Evolutionary conservation across 1,140 invertebrate genomes (phyloP).

Genomic region (Coboldia fuscipes): DNA sequence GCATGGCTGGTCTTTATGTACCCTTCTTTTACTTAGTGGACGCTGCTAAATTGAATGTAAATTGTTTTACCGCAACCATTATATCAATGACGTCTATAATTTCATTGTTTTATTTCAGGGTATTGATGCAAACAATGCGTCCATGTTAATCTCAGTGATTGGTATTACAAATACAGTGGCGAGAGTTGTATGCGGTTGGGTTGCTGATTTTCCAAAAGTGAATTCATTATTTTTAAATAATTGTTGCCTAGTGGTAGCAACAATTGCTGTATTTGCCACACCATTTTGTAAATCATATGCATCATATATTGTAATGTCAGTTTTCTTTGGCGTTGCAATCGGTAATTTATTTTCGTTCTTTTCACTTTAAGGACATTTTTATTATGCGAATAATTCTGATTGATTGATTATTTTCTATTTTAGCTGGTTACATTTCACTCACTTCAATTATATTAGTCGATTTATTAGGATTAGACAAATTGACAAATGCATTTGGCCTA

Average conservation of each 20-base stretch:
- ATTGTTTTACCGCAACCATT: background rate
- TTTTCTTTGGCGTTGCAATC: conserved; percentile 86
- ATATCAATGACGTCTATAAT: conserved; percentile 1
- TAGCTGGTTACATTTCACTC: conserved; percentile 91
- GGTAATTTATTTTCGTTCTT: conserved; percentile 42
- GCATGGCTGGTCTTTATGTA: conserved; percentile 77
- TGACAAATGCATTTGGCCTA: conserved; percentile 92
- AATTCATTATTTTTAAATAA: conserved; percentile 88
- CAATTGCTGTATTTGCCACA: conserved; percentile 60
- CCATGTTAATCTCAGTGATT: conserved; percentile 81
- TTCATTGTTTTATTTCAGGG: conserved; percentile 28
- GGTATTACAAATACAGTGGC: conserved; percentile 88
- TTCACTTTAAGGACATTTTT: background rate
- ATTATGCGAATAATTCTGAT: background rate
- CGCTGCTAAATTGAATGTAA: conserved; percentile 45
- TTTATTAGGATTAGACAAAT: conserved; percentile 78
- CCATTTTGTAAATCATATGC: conserved; percentile 65
- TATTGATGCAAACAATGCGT: conserved; percentile 50
- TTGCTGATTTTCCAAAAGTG: conserved; percentile 68
- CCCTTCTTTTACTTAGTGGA: conserved; percentile 88
- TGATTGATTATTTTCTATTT: conserved; percentile 6
- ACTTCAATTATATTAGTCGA: conserved; percentile 97
- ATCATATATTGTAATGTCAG: conserved; percentile 59
- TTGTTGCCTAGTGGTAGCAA: conserved; percentile 74
- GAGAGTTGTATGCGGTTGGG: conserved; percentile 66